These are phyloP conservation scores for Listronotus oregonensis DNA, from an alignment of 1,140 invertebrate genomes.

Conservation along the genomic window DNA sequence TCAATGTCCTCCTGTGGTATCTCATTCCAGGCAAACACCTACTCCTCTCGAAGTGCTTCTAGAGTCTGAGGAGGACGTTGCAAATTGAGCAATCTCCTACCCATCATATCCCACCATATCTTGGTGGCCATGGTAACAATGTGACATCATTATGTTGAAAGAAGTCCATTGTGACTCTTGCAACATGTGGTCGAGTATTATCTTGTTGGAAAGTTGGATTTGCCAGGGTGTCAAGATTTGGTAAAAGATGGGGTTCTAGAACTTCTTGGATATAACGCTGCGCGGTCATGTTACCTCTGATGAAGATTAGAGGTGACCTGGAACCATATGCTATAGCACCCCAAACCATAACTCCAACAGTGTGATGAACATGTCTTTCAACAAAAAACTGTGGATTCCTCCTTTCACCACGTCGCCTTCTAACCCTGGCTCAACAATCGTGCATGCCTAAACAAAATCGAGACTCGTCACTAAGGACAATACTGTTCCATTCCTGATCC, in stretches of 20 bases:
- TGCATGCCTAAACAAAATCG: conserved; percentile 31
- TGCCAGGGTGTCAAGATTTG: conserved; percentile 17
- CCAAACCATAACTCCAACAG: conserved; percentile 23
- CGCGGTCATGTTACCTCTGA: conserved; percentile 22
- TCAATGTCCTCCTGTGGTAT: no score
- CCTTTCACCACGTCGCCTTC: conserved; percentile 34
- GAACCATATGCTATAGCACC: conserved; percentile 1
- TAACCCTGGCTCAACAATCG: conserved; percentile 37
- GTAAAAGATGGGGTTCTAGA: conserved; percentile 28
- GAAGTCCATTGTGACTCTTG: conserved; percentile 3
- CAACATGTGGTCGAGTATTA: conserved; percentile 25
- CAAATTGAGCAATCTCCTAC: conserved; percentile 4
- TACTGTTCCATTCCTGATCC: conserved; percentile 33
- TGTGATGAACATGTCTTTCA: conserved; percentile 22
- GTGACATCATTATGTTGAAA: conserved; percentile 3
- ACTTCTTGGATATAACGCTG: conserved; percentile 25
- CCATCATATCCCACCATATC: conserved; percentile 28
- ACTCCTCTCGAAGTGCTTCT: no score
- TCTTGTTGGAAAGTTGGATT: conserved; percentile 25
- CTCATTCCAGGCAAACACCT: no score
- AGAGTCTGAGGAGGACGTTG: conserved; percentile 15
- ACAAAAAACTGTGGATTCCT: conserved; percentile 19
- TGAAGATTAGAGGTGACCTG: conserved; percentile 26
- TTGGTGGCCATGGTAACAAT: no score
- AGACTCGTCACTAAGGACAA: conserved; percentile 41